Evolutionary conservation across 2,888 invertebrate genomes (phyloP), one percentile per base, ranked within the genome.

Genomic region (Drosophila nr. perissopoda): DNA sequence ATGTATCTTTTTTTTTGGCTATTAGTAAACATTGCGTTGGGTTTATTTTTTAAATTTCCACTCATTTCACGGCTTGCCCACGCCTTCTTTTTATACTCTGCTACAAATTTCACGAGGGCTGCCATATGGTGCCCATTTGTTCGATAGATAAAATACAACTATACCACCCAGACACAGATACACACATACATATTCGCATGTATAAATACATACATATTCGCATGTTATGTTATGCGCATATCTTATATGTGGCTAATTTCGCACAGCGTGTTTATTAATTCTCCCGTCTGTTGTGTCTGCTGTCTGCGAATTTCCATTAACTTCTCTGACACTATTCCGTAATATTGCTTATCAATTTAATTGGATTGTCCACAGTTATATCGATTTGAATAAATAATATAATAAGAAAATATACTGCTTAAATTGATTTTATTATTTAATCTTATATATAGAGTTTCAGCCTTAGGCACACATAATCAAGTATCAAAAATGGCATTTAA

Each of bases 21-120:
- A 85, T 89, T 89, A 77, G 90, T 80, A 82, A 87, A 85, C 73
- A 85, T 79, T 80, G 75, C 74, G 48, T 56, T 69, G 16, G 56
- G 38, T 69, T 52, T 71, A 68, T 88, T 70, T 81, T 81, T 51
- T 33, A 67, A 63, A 78, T 69, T 69, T 70, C 66, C 73, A 58
- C 57, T 59, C 76, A 84, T 89, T 87, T 76, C 89, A 82, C 65
- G 66, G 64, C 45, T 36, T 59, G 66, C 76, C 69, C 49, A 69
- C 66, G 63, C 66, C n/a, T 57, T 54, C 29, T 42, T 58, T 67
- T 66, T 69, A 59, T 67, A 59, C 59, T 69, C 38, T 65, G 68
- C 69, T 73, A 67, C 60, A 75, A 68, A 73, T 72, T 70, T 74
- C 70, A 73, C 74, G 83, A 83, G 81, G 76, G 67, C 61, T 69